A percentile compares a stretch with the other conserved stretches of the same genome.
Evolutionary conservation across 2,797 vertebrate species (phyloP).

Genomic region (Kryptolebias ocellatus): DNA sequence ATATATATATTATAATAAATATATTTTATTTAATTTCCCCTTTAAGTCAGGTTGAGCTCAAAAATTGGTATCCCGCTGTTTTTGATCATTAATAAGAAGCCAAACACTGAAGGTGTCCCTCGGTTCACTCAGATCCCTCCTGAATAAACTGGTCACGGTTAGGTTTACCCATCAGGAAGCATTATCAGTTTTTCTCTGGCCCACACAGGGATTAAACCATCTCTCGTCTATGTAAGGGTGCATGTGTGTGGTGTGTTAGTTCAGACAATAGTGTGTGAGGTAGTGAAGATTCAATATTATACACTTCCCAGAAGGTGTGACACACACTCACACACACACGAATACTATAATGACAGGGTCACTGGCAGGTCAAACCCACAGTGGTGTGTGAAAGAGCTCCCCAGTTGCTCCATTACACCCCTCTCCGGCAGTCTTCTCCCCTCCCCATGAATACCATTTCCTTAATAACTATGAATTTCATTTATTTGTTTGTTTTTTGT

Average conservation of each 20-base stretch:
- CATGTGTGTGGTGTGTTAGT: background rate
- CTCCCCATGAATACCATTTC: too few species aligned
- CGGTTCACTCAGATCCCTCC: conserved; percentile 13
- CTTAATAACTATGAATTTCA: too few species aligned
- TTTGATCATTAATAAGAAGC: conserved; percentile 59
- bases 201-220: conserved; percentile 33
- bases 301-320: conserved; percentile 52
- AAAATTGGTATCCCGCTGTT: conserved; percentile 39
- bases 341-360: conserved; percentile 57
- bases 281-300: conserved; percentile 47
- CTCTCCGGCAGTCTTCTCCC: background rate
- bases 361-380: conserved; percentile 54
- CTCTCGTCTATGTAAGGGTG: conserved; percentile 32
- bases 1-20: too few species aligned
- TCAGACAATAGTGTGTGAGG: background rate
- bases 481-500: too few species aligned
- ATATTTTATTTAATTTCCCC: conserved; percentile 39
- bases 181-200: conserved; percentile 32
- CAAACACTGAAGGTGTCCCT: conserved; percentile 52
- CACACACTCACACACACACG: conserved; percentile 23
- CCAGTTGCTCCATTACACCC: conserved; percentile 51
- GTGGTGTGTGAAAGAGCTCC: conserved; percentile 62
- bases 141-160: conserved; percentile 39
- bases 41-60: conserved; percentile 29
- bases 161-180: conserved; percentile 31